phyloP scores from a whole-genome alignment of 2,113 vertebrate genomes.

The Catharus minimus region DNA sequence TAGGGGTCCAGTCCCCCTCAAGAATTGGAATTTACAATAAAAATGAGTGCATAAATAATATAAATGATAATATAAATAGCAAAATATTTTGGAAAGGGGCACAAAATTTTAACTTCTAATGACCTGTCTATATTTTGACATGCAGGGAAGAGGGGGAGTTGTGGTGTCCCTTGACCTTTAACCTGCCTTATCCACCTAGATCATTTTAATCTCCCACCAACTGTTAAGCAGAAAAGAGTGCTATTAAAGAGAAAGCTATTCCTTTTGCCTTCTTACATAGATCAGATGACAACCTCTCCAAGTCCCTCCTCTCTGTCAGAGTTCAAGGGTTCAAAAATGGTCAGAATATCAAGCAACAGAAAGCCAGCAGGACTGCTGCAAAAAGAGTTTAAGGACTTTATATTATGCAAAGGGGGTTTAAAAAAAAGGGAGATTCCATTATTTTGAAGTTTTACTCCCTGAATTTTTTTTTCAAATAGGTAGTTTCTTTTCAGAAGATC shows the following conservation, averaged over 20 bases:
- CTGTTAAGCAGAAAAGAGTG: conserved; percentile 84
- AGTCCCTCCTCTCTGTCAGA: conserved; percentile 76
- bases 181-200: conserved; percentile 78
- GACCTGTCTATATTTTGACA: conserved; percentile 72
- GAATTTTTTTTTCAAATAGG: not conserved
- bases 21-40: conserved; percentile 77
- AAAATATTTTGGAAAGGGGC: conserved; percentile 40
- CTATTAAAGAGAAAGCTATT: conserved; percentile 79
- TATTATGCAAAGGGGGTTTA: conserved; percentile 45
- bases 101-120: conserved; percentile 62
- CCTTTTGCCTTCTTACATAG: conserved; percentile 74
- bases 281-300: conserved; percentile 77
- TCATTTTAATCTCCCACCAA: conserved; percentile 92
- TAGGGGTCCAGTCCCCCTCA: conserved; percentile 82
- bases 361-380: conserved; percentile 63
- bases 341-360: conserved; percentile 72
- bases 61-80: not conserved
- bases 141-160: conserved; percentile 67
- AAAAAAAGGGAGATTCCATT: not conserved
- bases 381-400: conserved; percentile 64
- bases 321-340: conserved; percentile 80
- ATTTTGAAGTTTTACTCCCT: not conserved
- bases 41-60: conserved; percentile 61
- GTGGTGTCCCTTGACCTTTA: conserved; percentile 81
- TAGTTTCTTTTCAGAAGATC: conserved; percentile 20